Evolutionary conservation across 2,888 invertebrate species (phyloP).

Genomic region (Caenorhabditis zanzibari): DNA sequence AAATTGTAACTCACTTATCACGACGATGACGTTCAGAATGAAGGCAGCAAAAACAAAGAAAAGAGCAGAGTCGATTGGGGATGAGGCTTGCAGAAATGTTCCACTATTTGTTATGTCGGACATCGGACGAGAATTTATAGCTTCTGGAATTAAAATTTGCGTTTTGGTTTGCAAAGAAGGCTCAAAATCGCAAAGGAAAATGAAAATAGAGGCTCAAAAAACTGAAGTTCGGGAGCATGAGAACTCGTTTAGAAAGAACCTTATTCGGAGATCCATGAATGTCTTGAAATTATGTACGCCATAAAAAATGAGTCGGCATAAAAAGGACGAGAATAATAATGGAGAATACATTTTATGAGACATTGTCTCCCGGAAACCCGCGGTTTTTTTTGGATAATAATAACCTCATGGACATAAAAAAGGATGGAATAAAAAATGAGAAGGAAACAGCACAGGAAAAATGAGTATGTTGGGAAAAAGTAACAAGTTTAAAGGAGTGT

Average conservation of each 20-base stretch:
- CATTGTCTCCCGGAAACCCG: conserved; percentile 25
- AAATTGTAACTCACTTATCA: conserved; percentile 65
- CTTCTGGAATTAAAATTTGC: conserved; percentile 6
- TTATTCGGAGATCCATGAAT: neutral
- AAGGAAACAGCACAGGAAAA: conserved; percentile 3
- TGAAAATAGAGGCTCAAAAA: too few species aligned
- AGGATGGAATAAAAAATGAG: conserved; percentile 8
- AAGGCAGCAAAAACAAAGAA: conserved; percentile 77
- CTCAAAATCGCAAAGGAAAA: too few species aligned
- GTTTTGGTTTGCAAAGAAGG: neutral
- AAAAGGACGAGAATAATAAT: conserved; percentile 1
- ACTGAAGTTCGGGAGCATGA: too few species aligned
- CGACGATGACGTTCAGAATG: conserved; percentile 75
- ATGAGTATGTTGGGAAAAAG: conserved; percentile 6
- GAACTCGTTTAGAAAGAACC: too few species aligned
- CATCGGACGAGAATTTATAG: conserved; percentile 42
- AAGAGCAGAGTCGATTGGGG: conserved; percentile 74
- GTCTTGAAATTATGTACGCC: neutral
- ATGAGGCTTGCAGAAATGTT: conserved; percentile 72
- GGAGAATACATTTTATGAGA: conserved; percentile 20
- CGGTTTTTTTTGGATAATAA: conserved; percentile 8
- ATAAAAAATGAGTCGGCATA: conserved; percentile 8
- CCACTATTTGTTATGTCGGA: conserved; percentile 60
- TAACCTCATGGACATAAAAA: conserved; percentile 7
- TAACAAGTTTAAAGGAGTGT: conserved; percentile 16